phyloP scores from a whole-genome alignment of 2,888 invertebrate species.

The Arrhopalites spinosus region DNA sequence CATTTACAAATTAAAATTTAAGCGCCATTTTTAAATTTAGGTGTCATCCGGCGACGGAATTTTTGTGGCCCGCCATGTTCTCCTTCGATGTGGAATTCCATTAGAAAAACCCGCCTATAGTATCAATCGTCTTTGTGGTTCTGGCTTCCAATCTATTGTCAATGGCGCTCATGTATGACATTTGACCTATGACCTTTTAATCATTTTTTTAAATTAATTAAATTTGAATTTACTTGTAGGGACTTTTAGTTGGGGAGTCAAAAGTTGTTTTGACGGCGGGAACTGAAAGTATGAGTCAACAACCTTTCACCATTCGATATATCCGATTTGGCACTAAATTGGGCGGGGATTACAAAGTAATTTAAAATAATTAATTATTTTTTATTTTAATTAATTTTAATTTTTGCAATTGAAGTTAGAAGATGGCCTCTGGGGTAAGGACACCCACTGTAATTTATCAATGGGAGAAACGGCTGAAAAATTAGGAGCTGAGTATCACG shows the following conservation, averaged over 20 bases:
- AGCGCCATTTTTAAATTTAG: conserved; percentile 60
- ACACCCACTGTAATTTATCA: conserved; percentile 67
- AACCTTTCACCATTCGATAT: conserved; percentile 78
- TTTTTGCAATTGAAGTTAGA: conserved; percentile 66
- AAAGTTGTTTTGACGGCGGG: conserved; percentile 89
- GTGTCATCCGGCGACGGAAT: conserved; percentile 79
- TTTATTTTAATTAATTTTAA: background rate
- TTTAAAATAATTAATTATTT: background rate
- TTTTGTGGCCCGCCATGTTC: conserved; percentile 84
- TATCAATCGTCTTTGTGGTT: conserved; percentile 94
- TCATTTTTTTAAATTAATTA: no score
- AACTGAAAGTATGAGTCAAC: conserved; percentile 92
- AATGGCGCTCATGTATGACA: conserved; percentile 80
- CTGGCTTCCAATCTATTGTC: conserved; percentile 93
- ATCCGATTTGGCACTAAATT: conserved; percentile 86
- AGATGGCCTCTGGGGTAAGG: conserved; percentile 84
- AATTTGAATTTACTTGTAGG: no score
- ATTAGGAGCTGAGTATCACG: conserved; percentile 80
- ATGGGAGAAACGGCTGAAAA: conserved; percentile 98
- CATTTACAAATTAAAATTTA: no score
- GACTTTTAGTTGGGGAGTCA: conserved; percentile 82
- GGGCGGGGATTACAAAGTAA: conserved; percentile 62
- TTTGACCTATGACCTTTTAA: no score
- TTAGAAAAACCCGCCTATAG: conserved; percentile 81
- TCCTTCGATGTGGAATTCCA: conserved; percentile 82